A percentile compares a stretch with the other conserved stretches of the same genome.
Conservation (phyloP, 2,797 vertebrate genomes). For the Lycodopsis pacificus region DNA sequence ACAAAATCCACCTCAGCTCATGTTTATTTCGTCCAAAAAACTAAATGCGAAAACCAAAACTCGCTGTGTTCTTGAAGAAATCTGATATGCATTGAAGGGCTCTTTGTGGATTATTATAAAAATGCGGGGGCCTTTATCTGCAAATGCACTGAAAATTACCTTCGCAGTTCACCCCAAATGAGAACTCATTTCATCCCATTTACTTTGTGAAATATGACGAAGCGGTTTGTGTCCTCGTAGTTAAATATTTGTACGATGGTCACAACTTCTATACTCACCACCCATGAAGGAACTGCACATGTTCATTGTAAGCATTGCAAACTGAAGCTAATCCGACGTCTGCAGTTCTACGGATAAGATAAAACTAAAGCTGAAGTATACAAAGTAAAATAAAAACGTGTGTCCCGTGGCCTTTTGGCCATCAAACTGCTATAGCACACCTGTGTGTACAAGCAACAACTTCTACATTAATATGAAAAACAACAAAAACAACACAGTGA, state of each 20-base stretch:
- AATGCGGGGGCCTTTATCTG: not conserved
- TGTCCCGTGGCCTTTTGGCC: not conserved
- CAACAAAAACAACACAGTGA: not conserved
- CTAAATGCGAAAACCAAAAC: not conserved
- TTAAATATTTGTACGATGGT: not conserved
- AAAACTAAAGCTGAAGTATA: not conserved
- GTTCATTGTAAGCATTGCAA: not conserved
- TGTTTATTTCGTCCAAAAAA: not conserved
- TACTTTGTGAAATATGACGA: no score
- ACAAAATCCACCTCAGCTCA: slow-evolving; percentile 3
- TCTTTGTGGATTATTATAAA: not conserved
- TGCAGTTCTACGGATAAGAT: not conserved
- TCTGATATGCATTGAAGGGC: not conserved
- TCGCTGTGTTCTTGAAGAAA: not conserved
- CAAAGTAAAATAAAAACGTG: not conserved
- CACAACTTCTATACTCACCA: not conserved
- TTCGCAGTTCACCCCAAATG: not conserved
- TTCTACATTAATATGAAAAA: slow-evolving; percentile 14
- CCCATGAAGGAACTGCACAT: not conserved
- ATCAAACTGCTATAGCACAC: not conserved
- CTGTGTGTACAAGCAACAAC: slow-evolving; percentile 11
- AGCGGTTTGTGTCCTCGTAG: not conserved
- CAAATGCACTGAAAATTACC: not conserved
- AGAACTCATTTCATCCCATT: no score
- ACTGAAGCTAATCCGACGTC: slow-evolving; percentile 14